Evolutionary conservation across 2,113 vertebrate genomes (phyloP).

Genomic region (Bubo bubo): DNA sequence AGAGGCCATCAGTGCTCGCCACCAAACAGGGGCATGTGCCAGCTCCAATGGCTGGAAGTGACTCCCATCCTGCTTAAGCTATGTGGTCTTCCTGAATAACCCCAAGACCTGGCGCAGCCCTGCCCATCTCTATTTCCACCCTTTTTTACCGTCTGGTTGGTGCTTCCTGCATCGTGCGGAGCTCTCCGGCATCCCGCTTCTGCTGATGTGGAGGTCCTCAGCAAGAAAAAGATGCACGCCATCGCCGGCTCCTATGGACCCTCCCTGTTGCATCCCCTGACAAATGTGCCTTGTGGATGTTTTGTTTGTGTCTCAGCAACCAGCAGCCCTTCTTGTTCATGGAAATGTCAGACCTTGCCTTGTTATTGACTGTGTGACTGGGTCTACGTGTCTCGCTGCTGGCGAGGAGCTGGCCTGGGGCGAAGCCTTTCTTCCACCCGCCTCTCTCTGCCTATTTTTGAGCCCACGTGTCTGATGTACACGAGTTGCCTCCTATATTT

Average conservation of each 20-base stretch:
- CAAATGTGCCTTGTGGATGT: slow-evolving; percentile 25
- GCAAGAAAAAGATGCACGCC: neutral
- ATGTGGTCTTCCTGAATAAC: neutral
- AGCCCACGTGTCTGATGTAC: neutral
- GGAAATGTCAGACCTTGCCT: slow-evolving; percentile 61
- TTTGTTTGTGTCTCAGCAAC: slow-evolving; percentile 61
- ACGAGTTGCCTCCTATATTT: neutral
- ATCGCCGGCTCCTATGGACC: neutral
- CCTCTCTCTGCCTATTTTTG: neutral
- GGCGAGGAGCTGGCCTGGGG: slow-evolving; percentile 39
- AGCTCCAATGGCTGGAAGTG: neutral
- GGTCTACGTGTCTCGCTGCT: neutral
- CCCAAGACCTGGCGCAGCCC: neutral
- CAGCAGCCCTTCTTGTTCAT: slow-evolving; percentile 53
- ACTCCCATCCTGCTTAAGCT: neutral
- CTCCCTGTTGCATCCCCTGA: slow-evolving; percentile 1
- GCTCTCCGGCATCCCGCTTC: neutral
- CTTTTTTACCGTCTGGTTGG: neutral
- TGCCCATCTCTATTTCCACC: neutral
- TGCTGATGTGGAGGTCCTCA: neutral
- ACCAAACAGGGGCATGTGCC: neutral
- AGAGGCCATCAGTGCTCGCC: neutral
- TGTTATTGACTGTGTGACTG: slow-evolving; percentile 41
- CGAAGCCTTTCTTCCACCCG: slow-evolving; percentile 42
- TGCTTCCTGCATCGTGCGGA: accelerated